phyloP scores from a whole-genome alignment of 2,113 vertebrate species.

The Hemiprocne comata region DNA sequence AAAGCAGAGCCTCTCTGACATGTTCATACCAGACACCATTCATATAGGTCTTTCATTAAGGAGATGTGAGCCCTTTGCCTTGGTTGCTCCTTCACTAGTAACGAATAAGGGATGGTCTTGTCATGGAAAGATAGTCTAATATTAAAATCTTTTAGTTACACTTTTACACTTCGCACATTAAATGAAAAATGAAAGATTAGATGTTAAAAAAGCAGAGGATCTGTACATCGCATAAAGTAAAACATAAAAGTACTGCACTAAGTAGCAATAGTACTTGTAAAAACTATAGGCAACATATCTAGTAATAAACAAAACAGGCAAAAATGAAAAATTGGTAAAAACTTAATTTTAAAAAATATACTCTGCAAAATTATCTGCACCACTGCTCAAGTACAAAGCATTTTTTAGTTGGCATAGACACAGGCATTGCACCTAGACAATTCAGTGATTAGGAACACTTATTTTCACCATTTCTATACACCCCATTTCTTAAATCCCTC shows the following conservation, averaged over 20 bases:
- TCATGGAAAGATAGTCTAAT: neutral
- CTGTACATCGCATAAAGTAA: neutral
- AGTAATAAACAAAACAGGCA: neutral
- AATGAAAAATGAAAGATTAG: neutral
- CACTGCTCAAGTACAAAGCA: neutral
- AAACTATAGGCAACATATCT: neutral
- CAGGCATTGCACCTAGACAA: neutral
- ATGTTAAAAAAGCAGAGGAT: neutral
- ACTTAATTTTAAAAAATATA: too few species aligned
- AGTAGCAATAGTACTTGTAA: neutral
- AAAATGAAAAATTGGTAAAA: neutral
- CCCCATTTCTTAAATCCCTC: neutral
- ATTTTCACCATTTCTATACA: neutral
- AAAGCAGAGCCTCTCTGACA: neutral
- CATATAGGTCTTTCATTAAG: neutral
- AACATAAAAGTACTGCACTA: neutral
- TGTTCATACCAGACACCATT: neutral
- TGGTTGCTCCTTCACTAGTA: neutral
- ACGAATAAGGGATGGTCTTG: neutral
- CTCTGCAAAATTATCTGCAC: neutral
- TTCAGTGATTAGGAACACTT: neutral
- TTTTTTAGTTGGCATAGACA: neutral
- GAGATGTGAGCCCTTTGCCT: neutral
- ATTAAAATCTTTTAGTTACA: neutral
- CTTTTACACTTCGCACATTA: neutral